Percentiles rank a stretch among this genome's conserved stretches.
phyloP scores from a whole-genome alignment of 2,797 vertebrate genomes.

The Oreochromis mossambicus region DNA sequence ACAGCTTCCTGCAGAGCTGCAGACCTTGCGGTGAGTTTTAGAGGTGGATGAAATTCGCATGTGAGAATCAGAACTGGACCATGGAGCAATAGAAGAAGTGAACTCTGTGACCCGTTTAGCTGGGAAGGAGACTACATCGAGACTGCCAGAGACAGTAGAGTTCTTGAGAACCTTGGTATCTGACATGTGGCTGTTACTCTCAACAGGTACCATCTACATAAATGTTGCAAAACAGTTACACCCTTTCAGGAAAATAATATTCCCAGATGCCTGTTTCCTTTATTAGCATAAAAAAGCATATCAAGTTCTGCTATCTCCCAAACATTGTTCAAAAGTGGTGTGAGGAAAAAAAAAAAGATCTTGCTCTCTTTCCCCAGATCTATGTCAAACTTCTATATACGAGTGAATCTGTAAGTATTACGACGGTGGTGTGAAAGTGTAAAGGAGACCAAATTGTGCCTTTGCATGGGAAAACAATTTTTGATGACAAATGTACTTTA shows the following conservation, averaged over 20 bases:
- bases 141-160: not conserved
- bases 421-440: rapidly evolving
- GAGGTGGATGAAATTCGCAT: not conserved
- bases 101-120: rapidly evolving
- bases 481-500: not conserved
- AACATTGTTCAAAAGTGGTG: not conserved
- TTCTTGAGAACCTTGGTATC: not conserved
- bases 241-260: not conserved
- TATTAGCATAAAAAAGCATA: not conserved
- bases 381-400: not conserved
- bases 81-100: not conserved
- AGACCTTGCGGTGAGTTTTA: not conserved
- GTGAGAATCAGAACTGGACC: not conserved
- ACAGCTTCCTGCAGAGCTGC: too few relatives aligned
- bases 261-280: not conserved
- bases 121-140: not conserved
- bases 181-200: not conserved
- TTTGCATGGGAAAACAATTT: not conserved
- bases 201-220: not conserved
- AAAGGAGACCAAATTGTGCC: not conserved
- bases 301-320: not conserved
- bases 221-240: not conserved
- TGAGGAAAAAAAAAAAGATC: not conserved
- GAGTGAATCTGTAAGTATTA: too few relatives aligned
- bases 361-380: rapidly evolving